A percentile compares a stretch with the other conserved stretches of the same genome.
Conservation (phyloP, 2,888 invertebrate genomes). For the Volucella inflata region DNA sequence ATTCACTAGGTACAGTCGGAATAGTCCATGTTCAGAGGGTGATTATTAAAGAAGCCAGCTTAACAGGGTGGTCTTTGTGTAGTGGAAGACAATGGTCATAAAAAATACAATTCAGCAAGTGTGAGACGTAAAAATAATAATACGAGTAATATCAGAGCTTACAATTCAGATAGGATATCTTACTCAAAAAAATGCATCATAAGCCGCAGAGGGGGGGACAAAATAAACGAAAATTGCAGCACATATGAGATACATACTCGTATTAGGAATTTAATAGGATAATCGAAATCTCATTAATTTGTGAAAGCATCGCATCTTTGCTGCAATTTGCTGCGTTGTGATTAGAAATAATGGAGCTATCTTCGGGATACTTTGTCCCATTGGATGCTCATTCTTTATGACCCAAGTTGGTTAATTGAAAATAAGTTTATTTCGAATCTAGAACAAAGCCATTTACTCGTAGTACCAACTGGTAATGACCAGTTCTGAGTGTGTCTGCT, state of each 20-base stretch:
- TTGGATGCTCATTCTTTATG: slow-evolving; percentile 23
- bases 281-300: slow-evolving; percentile 56
- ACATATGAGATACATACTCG: background rate
- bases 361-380: slow-evolving; percentile 6
- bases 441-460: background rate
- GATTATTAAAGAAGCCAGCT: slow-evolving; percentile 18
- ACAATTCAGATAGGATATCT: slow-evolving; percentile 19
- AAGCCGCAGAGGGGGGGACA: background rate
- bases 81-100: background rate
- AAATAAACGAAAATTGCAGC: slow-evolving; percentile 48
- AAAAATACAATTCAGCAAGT: slow-evolving; percentile 8
- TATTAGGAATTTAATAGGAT: slow-evolving; percentile 33
- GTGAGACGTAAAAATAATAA: slow-evolving; percentile 19
- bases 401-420: slow-evolving; percentile 57
- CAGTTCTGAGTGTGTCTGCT: background rate
- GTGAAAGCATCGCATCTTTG: slow-evolving; percentile 49
- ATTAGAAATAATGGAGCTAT: slow-evolving; percentile 14
- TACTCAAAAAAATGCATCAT: slow-evolving; percentile 2
- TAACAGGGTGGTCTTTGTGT: slow-evolving; percentile 26
- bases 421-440: background rate
- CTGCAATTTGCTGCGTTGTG: slow-evolving; percentile 9
- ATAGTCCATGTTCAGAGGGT: background rate
- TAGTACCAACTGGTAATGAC: too few relatives aligned
- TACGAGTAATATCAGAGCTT: slow-evolving; percentile 3
- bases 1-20: background rate